Evolutionary conservation across 2,797 vertebrate species (phyloP), one percentile per base, ranked within the genome.

Genomic region (Tauraco hartlaubi): DNA sequence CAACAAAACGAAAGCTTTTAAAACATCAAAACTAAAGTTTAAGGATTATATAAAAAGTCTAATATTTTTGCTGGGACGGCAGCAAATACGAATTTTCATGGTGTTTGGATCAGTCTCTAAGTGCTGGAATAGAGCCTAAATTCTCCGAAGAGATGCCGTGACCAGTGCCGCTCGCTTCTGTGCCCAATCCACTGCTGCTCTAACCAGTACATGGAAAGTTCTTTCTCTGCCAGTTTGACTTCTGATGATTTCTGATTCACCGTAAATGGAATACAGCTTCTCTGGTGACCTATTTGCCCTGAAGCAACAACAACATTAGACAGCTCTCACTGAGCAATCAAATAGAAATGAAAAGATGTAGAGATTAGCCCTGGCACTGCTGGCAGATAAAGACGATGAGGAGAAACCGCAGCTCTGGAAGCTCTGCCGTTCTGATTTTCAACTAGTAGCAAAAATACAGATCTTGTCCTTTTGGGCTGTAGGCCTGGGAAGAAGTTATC

Each of bases 211-310:
- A 29, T 6, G 39, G 46, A 26, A 76, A 88, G 77, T 49, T 43
- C 68, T 54, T 83, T 81, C 58, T 51, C 51, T 88, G 82, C n/a
- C 39, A 88, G 22, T 73, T 83, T 72, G 77, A 59, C 9, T 92
- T 61, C 19, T 75, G 58, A n/a, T 80, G 46, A n/a, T 85, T 80
- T 84, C n/a, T 75, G 61, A 64, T 54, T 77, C 11, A 31, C 22
- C 17, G 20, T 13, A 21, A 54, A 66, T 29, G 44, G 68, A 51
- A 26, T 4, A 44, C 20, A 55, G 81, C 54, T 75, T 48, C 66
- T 77, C n/a, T 51, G 17, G 61, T 9, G 1, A 75, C 25, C 64
- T 66, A 9, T 75, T 75, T 88, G 68, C 46, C 88, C 90, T 48
- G 73, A 33, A 90, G 83, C 66, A 88, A 68, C 37, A 91, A 59